Evolutionary conservation across 2,888 invertebrate genomes (phyloP), one percentile per base, ranked within the genome.

Genomic region (Itoplectis maculator): DNA sequence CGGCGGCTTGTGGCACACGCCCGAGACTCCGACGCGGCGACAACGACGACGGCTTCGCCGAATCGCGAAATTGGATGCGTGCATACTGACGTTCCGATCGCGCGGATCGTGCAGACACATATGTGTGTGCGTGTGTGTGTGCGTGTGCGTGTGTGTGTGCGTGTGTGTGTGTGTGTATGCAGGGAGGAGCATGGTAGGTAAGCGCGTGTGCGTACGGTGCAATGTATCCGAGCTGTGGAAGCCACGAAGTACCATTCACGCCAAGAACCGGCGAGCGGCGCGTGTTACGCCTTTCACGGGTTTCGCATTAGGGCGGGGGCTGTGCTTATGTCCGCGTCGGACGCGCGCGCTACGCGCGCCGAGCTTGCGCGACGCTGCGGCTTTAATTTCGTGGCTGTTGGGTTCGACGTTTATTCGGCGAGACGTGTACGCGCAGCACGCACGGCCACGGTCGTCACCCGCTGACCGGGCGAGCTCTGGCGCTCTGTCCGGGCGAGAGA

Each of bases 61-160:
- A 82, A 75, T 82, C 82, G 79, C 82, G 75, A 82, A 82, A 82
- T 82, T 82, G 82, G 82, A 82, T 79, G 75, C 75, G 74, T 79
- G 70, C 78, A 61, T 65, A 70, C 40, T 20, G 79, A 61, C 75
- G 70, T 82, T 82, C 61, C 75, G 37, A 79, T 79, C 75, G 72
- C 72, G 76, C 37, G 70, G 61, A 76, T 72, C 75, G 47, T 56
- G 40, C 42, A n/a, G 42, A 51, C 63, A 35, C 37, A 54, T 23
- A 68, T 47, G 51, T 59, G 68, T 47, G 51, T 59, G 68, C 20
- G 47, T n/a, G 9, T 7, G 29, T 1, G 6, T 7, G 37, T 23
- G 29, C n/a, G 15, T 5, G 23, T 2, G 15, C n/a, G 13, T 20
- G 49, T 29, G n/a, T 59, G 29, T 49, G 69, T 11, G 37, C 42